Evolutionary conservation across 2,797 vertebrate species (phyloP).

Genomic region (Parambassis ranga): DNA sequence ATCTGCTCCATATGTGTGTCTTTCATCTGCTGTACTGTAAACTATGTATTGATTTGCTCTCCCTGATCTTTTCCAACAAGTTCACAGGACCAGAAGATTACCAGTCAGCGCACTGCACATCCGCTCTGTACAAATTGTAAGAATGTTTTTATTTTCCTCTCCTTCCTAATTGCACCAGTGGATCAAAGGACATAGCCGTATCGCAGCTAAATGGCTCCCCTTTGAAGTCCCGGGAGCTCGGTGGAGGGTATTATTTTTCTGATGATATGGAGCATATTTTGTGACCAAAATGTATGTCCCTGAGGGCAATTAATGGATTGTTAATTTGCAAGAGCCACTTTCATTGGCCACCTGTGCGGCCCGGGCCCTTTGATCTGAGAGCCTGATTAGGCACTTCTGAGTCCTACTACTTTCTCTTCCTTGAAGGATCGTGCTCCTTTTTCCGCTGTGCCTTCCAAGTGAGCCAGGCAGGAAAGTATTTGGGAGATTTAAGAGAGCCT

Average conservation of each 20-base stretch:
- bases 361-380: conserved; percentile 74
- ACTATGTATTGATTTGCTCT: conserved; percentile 54
- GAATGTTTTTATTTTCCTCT: conserved; percentile 79
- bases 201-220: conserved; percentile 63
- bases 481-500: conserved; percentile 81
- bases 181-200: conserved; percentile 75
- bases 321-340: conserved; percentile 78
- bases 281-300: conserved; percentile 66
- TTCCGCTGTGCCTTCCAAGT: conserved; percentile 81
- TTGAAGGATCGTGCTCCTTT: conserved; percentile 71
- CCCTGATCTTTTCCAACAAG: conserved; percentile 56
- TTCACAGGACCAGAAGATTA: conserved; percentile 57
- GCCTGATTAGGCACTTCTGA: conserved; percentile 74
- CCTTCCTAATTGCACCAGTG: conserved; percentile 71
- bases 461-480: conserved; percentile 83
- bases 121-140: conserved; percentile 61
- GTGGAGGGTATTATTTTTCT: conserved; percentile 77
- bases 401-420: conserved; percentile 73
- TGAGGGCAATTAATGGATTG: conserved; percentile 76
- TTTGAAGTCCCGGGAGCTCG: conserved; percentile 74
- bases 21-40: conserved; percentile 66
- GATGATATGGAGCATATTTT: conserved; percentile 79
- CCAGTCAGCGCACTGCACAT: conserved; percentile 59
- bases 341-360: conserved; percentile 74
- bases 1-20: conserved; percentile 55